Base-by-base conservation (phyloP, 1,140 invertebrate species). In the Meloidogyne floridensis region DNA sequence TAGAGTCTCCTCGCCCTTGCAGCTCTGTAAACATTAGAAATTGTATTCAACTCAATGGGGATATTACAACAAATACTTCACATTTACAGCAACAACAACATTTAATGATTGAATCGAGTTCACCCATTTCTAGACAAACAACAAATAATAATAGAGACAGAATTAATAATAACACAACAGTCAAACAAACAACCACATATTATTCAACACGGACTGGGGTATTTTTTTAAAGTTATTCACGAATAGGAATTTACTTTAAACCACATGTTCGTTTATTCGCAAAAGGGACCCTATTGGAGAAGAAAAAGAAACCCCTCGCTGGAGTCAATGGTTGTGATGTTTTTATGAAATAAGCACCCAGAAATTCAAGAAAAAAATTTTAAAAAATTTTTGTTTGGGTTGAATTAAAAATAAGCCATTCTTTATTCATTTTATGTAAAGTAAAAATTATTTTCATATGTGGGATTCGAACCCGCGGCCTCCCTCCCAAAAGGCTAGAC, bases 41-140 rank as follows among this genome's bases (percentile, higher is more conserved):
- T 18, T 69, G 77, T 32, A 72, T 51, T 43, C 71, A 53, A 54
- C 13, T 13, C 11, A 54, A 32, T 69, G 75, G 43, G 13, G 75
- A 54, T 43, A n/a, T 43, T 56, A 13, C 32, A 43, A 56, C 47
- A 59, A 59, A 51, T 4, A 15, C 18, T 75, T 47, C 42, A 18
- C 69, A 42, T 73, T 56, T 70, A 54, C 54, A 56, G 10, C 80
- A 75, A 20, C 76, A 80, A 80, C 76, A 47, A 75, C 73, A 80
- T 9, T 77, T 77, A 32, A 43, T 80, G 78, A 43, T 47, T 65
- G 65, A 80, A n/a, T 75, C 20, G 9, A 72, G 15, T 59, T 80
- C 77, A 0, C 51, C 78, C 0, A 42, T 51, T 7, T 7, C 53
- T 6, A 47, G 13, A 8, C 10, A 13, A 78, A 78, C 13, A 71